Evolutionary conservation across 1,140 invertebrate species (phyloP), one percentile per base, ranked within the genome.

Genomic region (Drosophila nigromelanica): DNA sequence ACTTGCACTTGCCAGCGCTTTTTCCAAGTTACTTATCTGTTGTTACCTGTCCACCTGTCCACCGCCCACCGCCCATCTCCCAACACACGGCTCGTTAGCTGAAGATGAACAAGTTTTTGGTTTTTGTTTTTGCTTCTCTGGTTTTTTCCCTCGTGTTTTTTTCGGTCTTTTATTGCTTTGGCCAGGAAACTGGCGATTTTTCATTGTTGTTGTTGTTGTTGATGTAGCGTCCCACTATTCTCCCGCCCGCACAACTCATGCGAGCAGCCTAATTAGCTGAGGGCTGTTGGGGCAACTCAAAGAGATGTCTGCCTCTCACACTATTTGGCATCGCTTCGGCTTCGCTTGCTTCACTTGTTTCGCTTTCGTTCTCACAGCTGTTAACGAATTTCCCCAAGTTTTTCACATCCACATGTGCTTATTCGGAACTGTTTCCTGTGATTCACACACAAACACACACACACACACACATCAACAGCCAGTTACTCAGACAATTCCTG

Each of bases 21-120:
- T 50, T 59, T 68, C 55, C 33, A 60, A 10, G 15, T 63, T 30
- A 52, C 60, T 52, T 63, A 50, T 43, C 40, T 58, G 27, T 10
- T 30, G 11, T 69, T 62, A 69, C 56, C 56, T 61, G 70, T 54
- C 66, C 72, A 47, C 37, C 60, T 48, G 8, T 12, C n/a, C 30
- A 15, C 15, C 7, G 10, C 15, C 4, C 30, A n/a, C 27, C 30
- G 27, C 11, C 50, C 50, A 21, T 15, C 35, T 30, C 33, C 50
- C 51, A 58, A 18, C 51, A 15, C 48, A 60, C 54, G 33, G 71
- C 77, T 83, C 81, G 80, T 85, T 85, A 85, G 79, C 64, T 71
- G 66, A 83, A 89, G 83, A 87, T 87, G 83, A 83, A 87, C 83
- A 89, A 89, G 83, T 87, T 87, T 87, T 62, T 63, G 47, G 39